Conservation (phyloP, 2,113 vertebrate genomes). For the Turdus rufiventris region DNA sequence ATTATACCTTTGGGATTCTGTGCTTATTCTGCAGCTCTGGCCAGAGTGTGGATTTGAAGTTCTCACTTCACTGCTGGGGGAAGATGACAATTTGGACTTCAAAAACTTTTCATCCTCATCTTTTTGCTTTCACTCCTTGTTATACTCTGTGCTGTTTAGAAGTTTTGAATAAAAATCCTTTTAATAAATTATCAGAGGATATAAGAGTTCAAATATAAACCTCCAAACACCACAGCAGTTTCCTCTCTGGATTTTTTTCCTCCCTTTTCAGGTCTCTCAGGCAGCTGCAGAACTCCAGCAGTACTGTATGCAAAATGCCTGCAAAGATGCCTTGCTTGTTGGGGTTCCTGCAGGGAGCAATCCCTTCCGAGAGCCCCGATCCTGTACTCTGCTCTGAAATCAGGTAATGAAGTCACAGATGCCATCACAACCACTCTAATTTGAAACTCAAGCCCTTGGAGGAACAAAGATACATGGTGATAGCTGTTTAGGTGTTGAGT, state of each 20-base stretch:
- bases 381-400: conserved; percentile 85
- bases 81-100: neutral
- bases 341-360: conserved; percentile 92
- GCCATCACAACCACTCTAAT: neutral
- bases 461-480: neutral
- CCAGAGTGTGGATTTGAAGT: neutral
- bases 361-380: conserved; percentile 91
- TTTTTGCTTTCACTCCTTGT: neutral
- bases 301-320: conserved; percentile 93
- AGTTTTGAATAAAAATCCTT: neutral
- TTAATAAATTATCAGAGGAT: neutral
- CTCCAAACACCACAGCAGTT: neutral
- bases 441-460: neutral
- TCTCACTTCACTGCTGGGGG: neutral
- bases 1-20: neutral
- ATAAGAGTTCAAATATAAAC: neutral
- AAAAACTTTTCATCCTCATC: neutral
- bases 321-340: conserved; percentile 90
- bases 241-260: neutral
- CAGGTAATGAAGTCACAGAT: conserved; percentile 38
- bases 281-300: conserved; percentile 94
- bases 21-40: neutral
- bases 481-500: neutral
- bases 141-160: neutral
- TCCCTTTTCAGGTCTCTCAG: conserved; percentile 85